These are phyloP conservation scores for Trialeurodes vaporariorum DNA, from an alignment of 1,140 invertebrate genomes.

Conservation along the genomic window DNA sequence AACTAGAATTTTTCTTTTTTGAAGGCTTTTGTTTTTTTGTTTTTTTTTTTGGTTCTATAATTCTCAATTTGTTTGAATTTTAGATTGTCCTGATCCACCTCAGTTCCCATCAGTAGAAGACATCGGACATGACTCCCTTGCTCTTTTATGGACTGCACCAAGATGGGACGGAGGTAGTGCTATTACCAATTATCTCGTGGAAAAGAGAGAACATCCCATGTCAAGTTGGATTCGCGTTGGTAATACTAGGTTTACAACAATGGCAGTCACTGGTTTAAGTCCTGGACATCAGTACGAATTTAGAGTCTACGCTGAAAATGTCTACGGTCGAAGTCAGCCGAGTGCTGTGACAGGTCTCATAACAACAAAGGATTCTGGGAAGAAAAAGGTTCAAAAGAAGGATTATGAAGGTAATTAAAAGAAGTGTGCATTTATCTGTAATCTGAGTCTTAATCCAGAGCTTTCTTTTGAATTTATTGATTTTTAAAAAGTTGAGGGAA, in stretches of 20 bases:
- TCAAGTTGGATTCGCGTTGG: constrained; percentile 91
- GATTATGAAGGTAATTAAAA: constrained; percentile 48
- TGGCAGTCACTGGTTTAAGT: constrained; percentile 73
- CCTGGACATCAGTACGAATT: constrained; percentile 94
- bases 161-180: constrained; percentile 90
- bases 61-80: too few relatives aligned
- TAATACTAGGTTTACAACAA: constrained; percentile 82
- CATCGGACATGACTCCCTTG: constrained; percentile 74
- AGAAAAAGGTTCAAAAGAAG: constrained; percentile 63
- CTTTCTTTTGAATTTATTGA: constrained; percentile 1
- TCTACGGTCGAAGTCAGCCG: constrained; percentile 88
- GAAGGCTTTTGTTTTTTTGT: too few relatives aligned
- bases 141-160: constrained; percentile 82
- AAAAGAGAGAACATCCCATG: constrained; percentile 86
- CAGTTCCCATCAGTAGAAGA: constrained; percentile 77
- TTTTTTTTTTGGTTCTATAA: too few relatives aligned
- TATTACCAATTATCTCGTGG: constrained; percentile 89
- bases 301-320: constrained; percentile 90
- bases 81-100: constrained; percentile 91
- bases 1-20: too few relatives aligned
- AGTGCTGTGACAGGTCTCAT: constrained; percentile 72
- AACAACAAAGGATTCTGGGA: constrained; percentile 66
- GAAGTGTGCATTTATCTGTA: neutral
- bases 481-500: too few relatives aligned
- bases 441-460: constrained; percentile 3